Evolutionary conservation across 2,888 invertebrate species (phyloP), one percentile per base, ranked within the genome.

Genomic region (Anoncus sp.): DNA sequence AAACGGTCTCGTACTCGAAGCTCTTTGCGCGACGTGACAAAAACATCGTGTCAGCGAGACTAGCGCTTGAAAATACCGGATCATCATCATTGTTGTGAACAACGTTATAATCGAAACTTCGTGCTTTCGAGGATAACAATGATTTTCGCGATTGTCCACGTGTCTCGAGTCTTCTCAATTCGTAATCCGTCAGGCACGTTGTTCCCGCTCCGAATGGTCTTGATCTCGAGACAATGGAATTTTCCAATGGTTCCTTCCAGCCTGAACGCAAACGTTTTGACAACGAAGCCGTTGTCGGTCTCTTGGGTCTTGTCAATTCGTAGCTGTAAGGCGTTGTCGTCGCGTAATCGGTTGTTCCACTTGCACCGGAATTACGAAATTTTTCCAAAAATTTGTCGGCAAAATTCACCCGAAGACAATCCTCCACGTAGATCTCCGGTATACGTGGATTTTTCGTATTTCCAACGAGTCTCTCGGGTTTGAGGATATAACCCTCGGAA

Each of bases 1-100:
- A 87, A 5, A 90, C 83, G 57, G 85, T 88, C 77, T 90, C 88
- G 84, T 89, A 89, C 82, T 91, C 91, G 81, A 91, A 90, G 81
- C 90, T 91, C 81, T 87, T 88, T 22, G 88, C 89, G 20, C 87
- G 82, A 20, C 85, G 81, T 5, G 85, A 83, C 20, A 84, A 69
- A 14, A 83, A 79, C 18, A 82, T 75, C 14, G 69, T 59, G 65
- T 80, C 79, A 7, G 24, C 71, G 31, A 62, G 49, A 57, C 70
- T 63, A 55, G 73, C 77, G 59, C 65, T 49, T 24, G 75, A 16
- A n/a, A 59, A 35, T 16, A n/a, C 18, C 3, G 40, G 75, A 27
- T 78, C 74, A 16, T 80, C 51, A 12, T 60, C 51, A 35, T 85
- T 84, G 77, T 88, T 86, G 80, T 87, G 86, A 80, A 63, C 51